Percentiles rank a stretch among this genome's conserved stretches.
These are phyloP conservation scores for Himalopsyche kuldschensis DNA, from an alignment of 2,888 invertebrate species.

Conservation along the genomic window DNA sequence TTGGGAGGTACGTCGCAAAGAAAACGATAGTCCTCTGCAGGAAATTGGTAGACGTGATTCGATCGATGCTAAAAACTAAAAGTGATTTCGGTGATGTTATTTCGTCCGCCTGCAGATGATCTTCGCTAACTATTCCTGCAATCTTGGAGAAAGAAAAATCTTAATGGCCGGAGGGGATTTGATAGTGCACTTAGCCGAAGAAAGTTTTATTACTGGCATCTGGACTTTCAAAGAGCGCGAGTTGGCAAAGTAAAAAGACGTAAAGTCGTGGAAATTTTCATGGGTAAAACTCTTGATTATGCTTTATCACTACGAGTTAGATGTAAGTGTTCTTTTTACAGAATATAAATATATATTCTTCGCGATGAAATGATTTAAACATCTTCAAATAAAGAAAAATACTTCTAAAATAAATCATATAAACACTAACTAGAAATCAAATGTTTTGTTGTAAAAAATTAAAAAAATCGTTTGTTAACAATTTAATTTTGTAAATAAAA, in stretches of 20 bases:
- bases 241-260: background rate
- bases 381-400: too few relatives aligned
- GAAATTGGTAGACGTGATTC: conserved; percentile 34
- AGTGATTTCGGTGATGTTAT: conserved; percentile 21
- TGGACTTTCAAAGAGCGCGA: background rate
- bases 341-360: too few relatives aligned
- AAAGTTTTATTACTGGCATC: background rate
- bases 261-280: background rate
- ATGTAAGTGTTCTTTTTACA: too few relatives aligned
- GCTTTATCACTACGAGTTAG: too few relatives aligned
- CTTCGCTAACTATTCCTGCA: background rate
- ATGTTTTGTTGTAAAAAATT: too few relatives aligned
- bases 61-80: conserved; percentile 29
- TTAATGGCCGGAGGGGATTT: background rate
- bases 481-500: too few relatives aligned
- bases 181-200: background rate
- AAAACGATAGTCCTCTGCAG: conserved; percentile 5
- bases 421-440: too few relatives aligned
- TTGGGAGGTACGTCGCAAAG: background rate
- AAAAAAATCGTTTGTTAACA: too few relatives aligned
- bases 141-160: background rate
- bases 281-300: background rate
- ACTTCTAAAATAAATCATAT: too few relatives aligned
- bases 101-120: background rate
- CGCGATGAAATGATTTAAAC: too few relatives aligned